Base-by-base conservation (phyloP, 2,888 invertebrate species). In the Philhelius pedissequus region DNA sequence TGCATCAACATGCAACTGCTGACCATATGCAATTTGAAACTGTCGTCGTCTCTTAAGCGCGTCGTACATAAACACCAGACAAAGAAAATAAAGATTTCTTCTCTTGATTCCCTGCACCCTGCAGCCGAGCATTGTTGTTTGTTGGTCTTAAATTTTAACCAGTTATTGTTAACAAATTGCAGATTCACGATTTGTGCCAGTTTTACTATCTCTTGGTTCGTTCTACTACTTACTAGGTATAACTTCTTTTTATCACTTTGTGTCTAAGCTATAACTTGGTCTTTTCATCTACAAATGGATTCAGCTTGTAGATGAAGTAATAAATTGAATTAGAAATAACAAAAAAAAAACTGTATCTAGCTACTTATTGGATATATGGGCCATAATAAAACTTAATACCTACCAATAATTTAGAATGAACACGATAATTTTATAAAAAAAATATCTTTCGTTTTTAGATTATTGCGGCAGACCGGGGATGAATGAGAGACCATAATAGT, bases 101-200 rank as follows among this genome's bases (percentile, higher is more conserved):
- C 32, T 30, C 18, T 54, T 54, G 32, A 4, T 20, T 56, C 8
- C 13, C 20, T 32, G 7, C 13, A 32, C 5, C 6, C 1, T 7
- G 2, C 6, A 15, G 6, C 4, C 0, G 1, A 5, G n/a, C 15
- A 15, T 15, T 11, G 11, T 5, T 48, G 2, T 56, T n/a, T 60
- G 40, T 60, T 38, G 40, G 60, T 60, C 15, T 60, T 40, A 40
- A 60, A 40, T 40, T 15, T 40, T n/a, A 60, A 38, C 38, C 25
- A 25, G 60, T 60, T 60, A 25, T 3, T 38, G 38, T 40, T 60
- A 60, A 60, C 25, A 60, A 60, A 60, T 60, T 25, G 40, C 40
- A 40, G 60, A 40, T 15, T 60, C 60, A 60, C 60, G 60, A 60
- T 40, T 40, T 60, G 60, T 60, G 60, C 60, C n/a, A 40, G 38